Conservation (phyloP, 2,113 vertebrate genomes). For the Chaetura pelagica region DNA sequence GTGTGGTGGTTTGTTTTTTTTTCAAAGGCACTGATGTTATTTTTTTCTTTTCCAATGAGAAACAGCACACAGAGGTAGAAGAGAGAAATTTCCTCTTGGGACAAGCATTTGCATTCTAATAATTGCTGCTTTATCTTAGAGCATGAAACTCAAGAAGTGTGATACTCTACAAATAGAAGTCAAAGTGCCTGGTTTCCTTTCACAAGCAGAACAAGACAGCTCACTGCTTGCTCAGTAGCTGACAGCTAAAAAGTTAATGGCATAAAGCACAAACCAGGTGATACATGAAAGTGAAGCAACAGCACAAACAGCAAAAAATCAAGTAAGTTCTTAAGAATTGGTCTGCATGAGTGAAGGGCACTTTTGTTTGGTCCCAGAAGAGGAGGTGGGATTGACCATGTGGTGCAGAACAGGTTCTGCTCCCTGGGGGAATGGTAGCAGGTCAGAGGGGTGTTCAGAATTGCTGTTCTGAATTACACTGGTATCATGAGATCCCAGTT, state of each 20-base stretch:
- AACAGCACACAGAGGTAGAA: not conserved
- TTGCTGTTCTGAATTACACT: rapidly evolving
- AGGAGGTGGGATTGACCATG: not conserved
- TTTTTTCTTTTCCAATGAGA: not conserved
- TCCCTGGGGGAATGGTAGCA: not conserved
- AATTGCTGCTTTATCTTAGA: slow-evolving; percentile 3
- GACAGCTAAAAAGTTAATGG: not conserved
- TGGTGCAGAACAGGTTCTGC: not conserved
- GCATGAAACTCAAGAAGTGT: not conserved
- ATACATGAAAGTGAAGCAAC: not conserved
- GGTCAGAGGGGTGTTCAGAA: rapidly evolving
- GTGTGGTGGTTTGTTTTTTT: not conserved
- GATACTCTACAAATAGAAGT: not conserved
- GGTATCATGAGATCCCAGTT: not conserved
- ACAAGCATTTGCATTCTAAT: slow-evolving; percentile 13
- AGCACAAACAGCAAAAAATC: not conserved
- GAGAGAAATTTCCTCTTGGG: not conserved
- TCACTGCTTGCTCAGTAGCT: not conserved
- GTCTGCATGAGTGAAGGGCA: not conserved
- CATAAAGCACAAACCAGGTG: not conserved
- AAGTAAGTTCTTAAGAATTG: not conserved
- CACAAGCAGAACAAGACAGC: not conserved
- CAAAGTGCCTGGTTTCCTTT: not conserved
- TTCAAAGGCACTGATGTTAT: not conserved
- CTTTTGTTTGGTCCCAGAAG: not conserved